Base-by-base conservation (phyloP, 2,113 vertebrate species). In the Indicator maculatus region DNA sequence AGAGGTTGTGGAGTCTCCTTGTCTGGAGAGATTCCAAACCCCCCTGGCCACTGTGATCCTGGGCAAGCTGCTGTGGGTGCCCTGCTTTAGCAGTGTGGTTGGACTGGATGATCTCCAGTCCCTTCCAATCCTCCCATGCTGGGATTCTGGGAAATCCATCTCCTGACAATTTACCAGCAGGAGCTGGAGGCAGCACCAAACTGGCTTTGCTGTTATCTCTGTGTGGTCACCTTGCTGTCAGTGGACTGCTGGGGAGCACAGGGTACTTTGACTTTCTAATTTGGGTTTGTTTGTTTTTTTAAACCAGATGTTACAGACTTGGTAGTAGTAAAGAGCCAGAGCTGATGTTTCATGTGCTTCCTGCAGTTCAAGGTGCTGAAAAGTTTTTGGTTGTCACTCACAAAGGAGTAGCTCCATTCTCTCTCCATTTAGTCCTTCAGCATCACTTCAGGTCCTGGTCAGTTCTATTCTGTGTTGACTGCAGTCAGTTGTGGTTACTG, bases 381-480 rank as follows among this genome's bases (percentile, higher is more conserved):
- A 60, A 71, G 9, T 30, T 20, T 1, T n/a, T 59, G 28, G 5
- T 27, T 93, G 69, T 77, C 21, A 31, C 14, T 26, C 41, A 8
- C 11, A 39, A 67, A 72, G 41, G 4, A 69, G 38, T 7, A 53
- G 44, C 23, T 59, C 11, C 5, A 0, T 70, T 45, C 28, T 41
- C 12, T 41, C 39, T 78, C 33, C 10, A 2, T 31, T 26, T 28
- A 27, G 41, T 63, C 47, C 53, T 58, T 73, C 60, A 73, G 19
- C 47, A 45, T 77, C 12, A 6, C 47, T 38, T 67, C 60, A 55
- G 39, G 12, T 13, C 18, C 11, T 44, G 45, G 18, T 24, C 33
- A 28, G 21, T 7, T 41, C 27, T 39, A 8, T 9, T 47, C 11
- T 36, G 30, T 41, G n/a, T 16, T 0, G 0, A 5, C 18, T 18